Percentiles rank a stretch among this genome's conserved stretches.
Conservation (phyloP, 2,113 vertebrate genomes). For the Pseudorasbora parva region DNA sequence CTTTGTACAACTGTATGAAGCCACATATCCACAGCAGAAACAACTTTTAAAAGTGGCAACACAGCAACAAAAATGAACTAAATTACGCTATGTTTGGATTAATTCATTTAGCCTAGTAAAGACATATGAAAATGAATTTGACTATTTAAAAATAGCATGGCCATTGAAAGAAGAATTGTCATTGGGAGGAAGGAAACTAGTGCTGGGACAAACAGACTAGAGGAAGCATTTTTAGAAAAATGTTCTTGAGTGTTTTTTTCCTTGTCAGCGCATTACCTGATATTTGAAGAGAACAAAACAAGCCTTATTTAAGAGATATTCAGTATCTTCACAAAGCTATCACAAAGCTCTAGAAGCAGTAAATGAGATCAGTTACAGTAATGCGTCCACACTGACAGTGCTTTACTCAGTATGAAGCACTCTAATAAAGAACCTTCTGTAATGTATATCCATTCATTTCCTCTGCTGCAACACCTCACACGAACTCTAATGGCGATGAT, state of each 20-base stretch:
- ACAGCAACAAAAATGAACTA: not conserved
- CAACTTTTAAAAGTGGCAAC: not conserved
- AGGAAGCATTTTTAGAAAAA: slow-evolving; percentile 23
- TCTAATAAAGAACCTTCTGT: slow-evolving; percentile 19
- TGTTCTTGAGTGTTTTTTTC: not conserved
- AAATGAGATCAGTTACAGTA: slow-evolving; percentile 2
- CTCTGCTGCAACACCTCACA: not conserved
- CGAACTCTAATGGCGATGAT: not conserved
- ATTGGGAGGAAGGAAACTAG: not conserved
- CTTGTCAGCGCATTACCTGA: not conserved
- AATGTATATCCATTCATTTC: not conserved
- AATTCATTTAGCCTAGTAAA: too few relatives aligned
- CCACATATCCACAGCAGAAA: not conserved
- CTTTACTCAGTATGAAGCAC: slow-evolving; percentile 22
- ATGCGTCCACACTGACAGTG: not conserved
- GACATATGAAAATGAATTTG: not conserved
- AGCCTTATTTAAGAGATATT: not conserved
- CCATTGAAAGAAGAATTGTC: not conserved
- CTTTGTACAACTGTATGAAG: not conserved
- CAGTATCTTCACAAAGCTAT: not conserved
- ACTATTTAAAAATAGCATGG: not conserved
- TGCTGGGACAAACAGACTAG: not conserved
- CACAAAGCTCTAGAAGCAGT: not conserved
- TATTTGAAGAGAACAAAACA: not conserved
- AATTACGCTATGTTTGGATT: too few relatives aligned